Evolutionary conservation across 2,797 vertebrate genomes (phyloP).

Genomic region (Pogoniulus pusillus): DNA sequence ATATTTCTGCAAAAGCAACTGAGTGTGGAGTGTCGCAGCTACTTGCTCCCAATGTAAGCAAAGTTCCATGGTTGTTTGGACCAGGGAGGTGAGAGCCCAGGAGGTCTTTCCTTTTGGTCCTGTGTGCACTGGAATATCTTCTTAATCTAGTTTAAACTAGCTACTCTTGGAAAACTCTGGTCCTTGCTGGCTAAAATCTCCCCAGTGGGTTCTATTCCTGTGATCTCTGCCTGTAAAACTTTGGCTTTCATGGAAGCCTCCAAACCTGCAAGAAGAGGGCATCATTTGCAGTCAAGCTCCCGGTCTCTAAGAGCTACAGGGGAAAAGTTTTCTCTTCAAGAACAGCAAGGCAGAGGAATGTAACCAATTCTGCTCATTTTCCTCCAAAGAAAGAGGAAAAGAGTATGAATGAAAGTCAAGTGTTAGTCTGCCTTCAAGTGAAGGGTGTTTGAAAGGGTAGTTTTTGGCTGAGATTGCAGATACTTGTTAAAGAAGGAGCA

Average conservation of each 20-base stretch:
- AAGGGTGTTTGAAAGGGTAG: neutral
- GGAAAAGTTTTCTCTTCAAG: neutral
- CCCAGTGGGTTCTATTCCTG: neutral
- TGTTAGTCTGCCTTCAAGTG: neutral
- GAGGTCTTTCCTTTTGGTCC: neutral
- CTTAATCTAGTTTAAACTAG: neutral
- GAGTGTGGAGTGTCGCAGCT: neutral
- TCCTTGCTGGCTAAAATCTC: neutral
- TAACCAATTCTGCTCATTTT: neutral
- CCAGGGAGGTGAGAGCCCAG: neutral
- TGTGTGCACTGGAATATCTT: neutral
- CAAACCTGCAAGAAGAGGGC: neutral
- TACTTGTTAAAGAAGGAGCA: neutral
- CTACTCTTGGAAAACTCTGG: neutral
- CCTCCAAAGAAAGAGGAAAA: neutral
- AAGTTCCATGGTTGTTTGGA: neutral
- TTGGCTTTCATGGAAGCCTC: neutral
- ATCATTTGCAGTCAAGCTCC: rapidly evolving
- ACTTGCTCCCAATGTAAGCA: neutral
- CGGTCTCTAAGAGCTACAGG: neutral
- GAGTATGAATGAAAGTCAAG: neutral
- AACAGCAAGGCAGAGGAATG: neutral
- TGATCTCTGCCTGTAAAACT: neutral
- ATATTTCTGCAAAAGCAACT: slow-evolving; percentile 14
- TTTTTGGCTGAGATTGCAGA: slow-evolving; percentile 19